phyloP scores from a whole-genome alignment of 2,797 vertebrate genomes.

The Squalus acanthias region DNA sequence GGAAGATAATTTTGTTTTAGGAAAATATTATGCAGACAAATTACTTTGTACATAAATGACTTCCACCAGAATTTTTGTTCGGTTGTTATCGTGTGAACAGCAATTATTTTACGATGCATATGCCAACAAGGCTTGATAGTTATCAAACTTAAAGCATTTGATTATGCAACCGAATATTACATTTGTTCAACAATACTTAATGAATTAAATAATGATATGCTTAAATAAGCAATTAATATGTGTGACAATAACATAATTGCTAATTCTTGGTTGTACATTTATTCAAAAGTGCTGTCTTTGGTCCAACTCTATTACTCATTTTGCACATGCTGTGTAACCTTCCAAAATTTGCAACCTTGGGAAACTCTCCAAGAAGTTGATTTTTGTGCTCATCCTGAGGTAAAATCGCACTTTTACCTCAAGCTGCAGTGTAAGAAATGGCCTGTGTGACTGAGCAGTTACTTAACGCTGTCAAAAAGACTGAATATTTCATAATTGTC shows the following conservation, averaged over 20 bases:
- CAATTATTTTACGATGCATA: not conserved
- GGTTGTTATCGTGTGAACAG: not conserved
- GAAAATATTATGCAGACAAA: not conserved
- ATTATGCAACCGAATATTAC: not conserved
- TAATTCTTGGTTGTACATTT: not conserved
- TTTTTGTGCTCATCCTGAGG: not conserved
- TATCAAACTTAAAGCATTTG: not conserved
- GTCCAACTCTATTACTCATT: not conserved
- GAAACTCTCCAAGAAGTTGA: not conserved
- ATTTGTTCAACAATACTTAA: not conserved
- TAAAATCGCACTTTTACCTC: not conserved
- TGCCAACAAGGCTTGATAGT: not conserved
- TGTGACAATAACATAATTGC: constrained; percentile 4
- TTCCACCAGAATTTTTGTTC: not conserved
- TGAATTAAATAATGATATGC: constrained; percentile 15
- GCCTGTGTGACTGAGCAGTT: not conserved
- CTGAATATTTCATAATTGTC: constrained; percentile 24
- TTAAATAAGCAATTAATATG: constrained; percentile 8
- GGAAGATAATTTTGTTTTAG: not conserved
- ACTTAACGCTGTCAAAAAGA: not conserved
- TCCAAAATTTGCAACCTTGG: not conserved
- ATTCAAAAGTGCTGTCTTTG: not conserved
- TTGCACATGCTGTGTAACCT: not conserved
- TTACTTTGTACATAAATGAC: not conserved
- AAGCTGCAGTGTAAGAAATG: not conserved